phyloP scores from a whole-genome alignment of 2,888 invertebrate species.

The Muscina levida region DNA sequence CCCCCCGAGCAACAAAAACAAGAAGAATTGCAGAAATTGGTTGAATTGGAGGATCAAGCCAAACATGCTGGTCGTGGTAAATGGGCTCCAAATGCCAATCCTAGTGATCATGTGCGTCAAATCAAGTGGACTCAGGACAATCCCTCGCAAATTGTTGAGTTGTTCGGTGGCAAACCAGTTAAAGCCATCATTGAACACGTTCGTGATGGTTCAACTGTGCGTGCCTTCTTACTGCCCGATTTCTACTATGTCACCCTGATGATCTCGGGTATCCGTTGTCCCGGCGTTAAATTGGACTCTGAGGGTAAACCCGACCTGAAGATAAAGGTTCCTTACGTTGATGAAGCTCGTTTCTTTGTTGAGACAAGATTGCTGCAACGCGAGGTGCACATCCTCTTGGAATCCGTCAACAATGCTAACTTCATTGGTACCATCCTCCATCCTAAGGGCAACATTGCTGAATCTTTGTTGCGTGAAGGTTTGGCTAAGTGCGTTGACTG shows the following conservation, averaged over 20 bases:
- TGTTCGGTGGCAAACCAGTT: slow-evolving; percentile 91
- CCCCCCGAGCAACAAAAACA: slow-evolving; percentile 81
- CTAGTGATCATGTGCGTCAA: slow-evolving; percentile 88
- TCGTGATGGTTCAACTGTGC: slow-evolving; percentile 96
- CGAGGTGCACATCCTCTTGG: slow-evolving; percentile 93
- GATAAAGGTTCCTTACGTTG: slow-evolving; percentile 86
- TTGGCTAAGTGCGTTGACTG: slow-evolving; percentile 97
- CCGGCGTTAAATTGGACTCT: slow-evolving; percentile 88
- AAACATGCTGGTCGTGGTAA: slow-evolving; percentile 93
- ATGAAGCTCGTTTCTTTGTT: slow-evolving; percentile 96
- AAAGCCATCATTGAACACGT: slow-evolving; percentile 98
- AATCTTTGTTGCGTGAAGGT: slow-evolving; percentile 92
- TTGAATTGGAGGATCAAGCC: slow-evolving; percentile 94
- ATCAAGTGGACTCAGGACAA: slow-evolving; percentile 95
- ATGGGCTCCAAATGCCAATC: slow-evolving; percentile 82
- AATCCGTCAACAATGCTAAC: slow-evolving; percentile 95
- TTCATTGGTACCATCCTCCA: slow-evolving; percentile 96
- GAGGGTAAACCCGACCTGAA: slow-evolving; percentile 86
- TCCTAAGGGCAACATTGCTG: slow-evolving; percentile 96
- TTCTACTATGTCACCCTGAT: slow-evolving; percentile 95
- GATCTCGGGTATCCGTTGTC: slow-evolving; percentile 95
- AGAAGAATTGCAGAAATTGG: slow-evolving; percentile 86
- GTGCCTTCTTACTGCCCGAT: slow-evolving; percentile 94
- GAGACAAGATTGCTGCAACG: slow-evolving; percentile 95
- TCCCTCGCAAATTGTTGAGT: slow-evolving; percentile 90